Evolutionary conservation across 2,888 invertebrate genomes (phyloP).

Genomic region (Chrysodeixis includens): DNA sequence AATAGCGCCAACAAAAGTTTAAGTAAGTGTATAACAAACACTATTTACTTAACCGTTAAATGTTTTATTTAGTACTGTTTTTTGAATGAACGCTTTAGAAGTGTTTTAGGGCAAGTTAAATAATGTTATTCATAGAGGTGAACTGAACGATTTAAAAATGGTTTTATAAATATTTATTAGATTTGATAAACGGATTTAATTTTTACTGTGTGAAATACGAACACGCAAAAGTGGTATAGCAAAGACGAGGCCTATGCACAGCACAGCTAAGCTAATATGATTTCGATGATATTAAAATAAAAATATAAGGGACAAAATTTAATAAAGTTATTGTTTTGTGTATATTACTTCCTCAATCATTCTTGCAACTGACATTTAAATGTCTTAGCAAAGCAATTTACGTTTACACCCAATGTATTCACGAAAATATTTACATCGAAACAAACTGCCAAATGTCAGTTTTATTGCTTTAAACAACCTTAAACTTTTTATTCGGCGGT

Average conservation of each 20-base stretch:
- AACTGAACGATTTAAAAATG: neutral
- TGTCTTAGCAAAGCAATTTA: constrained; percentile 31
- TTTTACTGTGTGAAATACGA: no score
- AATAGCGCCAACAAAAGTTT: constrained; percentile 50
- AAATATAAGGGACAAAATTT: no score
- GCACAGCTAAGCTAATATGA: no score
- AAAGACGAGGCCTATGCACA: no score
- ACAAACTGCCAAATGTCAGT: constrained; percentile 41
- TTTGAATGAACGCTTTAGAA: constrained; percentile 8
- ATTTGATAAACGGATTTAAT: no score
- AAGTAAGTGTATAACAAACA: constrained; percentile 52
- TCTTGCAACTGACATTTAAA: constrained; percentile 9
- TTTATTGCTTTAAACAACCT: constrained; percentile 47
- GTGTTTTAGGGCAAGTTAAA: constrained; percentile 11
- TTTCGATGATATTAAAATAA: no score
- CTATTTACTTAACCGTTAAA: constrained; percentile 20
- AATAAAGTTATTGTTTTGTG: no score
- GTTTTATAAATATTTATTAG: neutral
- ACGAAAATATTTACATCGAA: constrained; percentile 23
- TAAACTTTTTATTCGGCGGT: constrained; percentile 53
- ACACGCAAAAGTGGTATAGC: no score
- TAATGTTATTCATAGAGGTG: constrained; percentile 6
- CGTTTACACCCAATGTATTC: constrained; percentile 23
- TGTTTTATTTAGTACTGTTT: constrained; percentile 18
- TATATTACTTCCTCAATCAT: neutral